Base-by-base conservation (phyloP, 2,113 vertebrate genomes). In the Tachycineta bicolor region DNA sequence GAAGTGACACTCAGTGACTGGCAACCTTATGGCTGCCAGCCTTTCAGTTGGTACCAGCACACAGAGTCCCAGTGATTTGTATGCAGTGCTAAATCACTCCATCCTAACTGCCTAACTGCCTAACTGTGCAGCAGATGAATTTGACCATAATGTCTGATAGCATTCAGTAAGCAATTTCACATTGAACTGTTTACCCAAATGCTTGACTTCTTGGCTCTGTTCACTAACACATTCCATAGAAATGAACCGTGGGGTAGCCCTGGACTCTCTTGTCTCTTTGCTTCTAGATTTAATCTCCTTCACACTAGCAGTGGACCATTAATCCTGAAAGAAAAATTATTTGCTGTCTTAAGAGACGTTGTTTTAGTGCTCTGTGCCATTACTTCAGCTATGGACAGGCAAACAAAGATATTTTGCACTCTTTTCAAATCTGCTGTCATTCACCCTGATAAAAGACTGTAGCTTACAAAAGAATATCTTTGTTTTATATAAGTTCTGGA, bases 151-250 rank as follows among this genome's bases (percentile, higher is more conserved):
- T 0, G 18, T 83, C 83, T 92, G 92, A 94, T 31, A 75, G 76
- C 56, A 85, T 93, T 94, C 95, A 90, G 49, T 83, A 87, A 97
- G 93, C 89, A 93, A 95, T 96, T 96, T 96, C 47, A n/a, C 26
- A 18, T 89, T 88, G 93, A 97, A 94, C 79, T 81, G 4, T 97
- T 97, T 96, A 92, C 83, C 78, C 74, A 96, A 95, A 92, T 58
- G 70, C 95, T 98, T 97, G 96, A 96, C 94, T 96, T 96, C 93
- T 96, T 83, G 81, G 93, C 94, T 97, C 49, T 90, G 46, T 95
- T 98, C 91, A 74, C 87, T 96, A 74, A 87, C 13, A 65, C 92
- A 74, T 93, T 97, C 88, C 92, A 87, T n/a, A 94, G 92, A 95
- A 80, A 69, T 46, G 76, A 95, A 83, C 59, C 0, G 0, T 47